A percentile compares a stretch with the other conserved stretches of the same genome.
Evolutionary conservation across 2,113 vertebrate species (phyloP).

Genomic region (Oryzias curvinotus): DNA sequence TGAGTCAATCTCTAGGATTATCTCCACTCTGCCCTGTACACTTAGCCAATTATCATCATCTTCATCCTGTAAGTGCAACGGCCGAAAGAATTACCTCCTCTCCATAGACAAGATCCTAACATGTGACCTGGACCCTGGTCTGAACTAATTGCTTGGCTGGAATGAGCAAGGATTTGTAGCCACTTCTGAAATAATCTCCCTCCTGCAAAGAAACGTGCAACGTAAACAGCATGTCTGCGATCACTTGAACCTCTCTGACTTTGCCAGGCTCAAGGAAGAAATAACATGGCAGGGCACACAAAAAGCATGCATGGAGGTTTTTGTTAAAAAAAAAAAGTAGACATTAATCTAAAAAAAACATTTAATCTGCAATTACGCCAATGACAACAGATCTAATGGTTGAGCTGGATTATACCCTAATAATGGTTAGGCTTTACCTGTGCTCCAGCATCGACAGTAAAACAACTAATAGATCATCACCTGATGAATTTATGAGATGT

Average conservation of each 20-base stretch:
- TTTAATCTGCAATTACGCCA: conserved; percentile 8
- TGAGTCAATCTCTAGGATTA: conserved; percentile 76
- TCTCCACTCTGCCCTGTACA: conserved; percentile 23
- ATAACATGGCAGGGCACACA: too few species aligned
- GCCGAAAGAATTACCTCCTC: conserved; percentile 46
- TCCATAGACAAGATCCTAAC: conserved; percentile 48
- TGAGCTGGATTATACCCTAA: conserved; percentile 11
- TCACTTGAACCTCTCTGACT: not conserved
- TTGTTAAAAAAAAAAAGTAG: not conserved
- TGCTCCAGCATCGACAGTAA: conserved; percentile 12
- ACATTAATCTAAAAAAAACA: conserved; percentile 26
- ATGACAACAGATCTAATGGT: conserved; percentile 41
- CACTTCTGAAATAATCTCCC: conserved; percentile 22
- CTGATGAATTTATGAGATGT: too few species aligned
- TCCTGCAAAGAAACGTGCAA: not conserved
- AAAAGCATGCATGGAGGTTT: conserved; percentile 4
- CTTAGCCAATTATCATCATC: conserved; percentile 69
- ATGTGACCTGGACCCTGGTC: conserved; percentile 33
- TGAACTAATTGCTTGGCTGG: conserved; percentile 11
- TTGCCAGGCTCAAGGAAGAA: not conserved
- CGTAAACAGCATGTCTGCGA: not conserved
- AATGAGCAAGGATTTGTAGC: conserved; percentile 34
- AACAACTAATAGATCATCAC: not conserved
- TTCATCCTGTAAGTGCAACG: conserved; percentile 40
- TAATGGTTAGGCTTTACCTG: conserved; percentile 29